Conservation (phyloP, 2,113 vertebrate genomes). For the Oenanthe oenanthe region DNA sequence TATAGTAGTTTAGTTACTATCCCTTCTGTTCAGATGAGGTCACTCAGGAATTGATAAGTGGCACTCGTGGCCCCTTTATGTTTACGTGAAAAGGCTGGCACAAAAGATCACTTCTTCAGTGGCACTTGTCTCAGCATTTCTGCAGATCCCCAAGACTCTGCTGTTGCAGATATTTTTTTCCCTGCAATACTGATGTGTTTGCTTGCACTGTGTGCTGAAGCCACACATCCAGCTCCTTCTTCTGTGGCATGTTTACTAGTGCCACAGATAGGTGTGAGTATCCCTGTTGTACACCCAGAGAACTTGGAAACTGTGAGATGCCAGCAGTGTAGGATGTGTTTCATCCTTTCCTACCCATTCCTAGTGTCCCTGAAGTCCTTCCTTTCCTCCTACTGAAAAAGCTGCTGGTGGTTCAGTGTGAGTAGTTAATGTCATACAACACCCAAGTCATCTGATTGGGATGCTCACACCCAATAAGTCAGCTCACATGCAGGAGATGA, state of each 20-base stretch:
- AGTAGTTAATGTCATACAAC: background rate
- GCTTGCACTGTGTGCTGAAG: background rate
- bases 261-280: background rate
- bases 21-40: background rate
- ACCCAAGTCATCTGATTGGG: background rate
- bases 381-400: background rate
- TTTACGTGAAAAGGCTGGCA: background rate
- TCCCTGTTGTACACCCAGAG: background rate
- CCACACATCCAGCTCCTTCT: background rate
- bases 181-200: background rate
- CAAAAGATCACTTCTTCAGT: background rate
- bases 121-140: background rate
- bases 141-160: background rate
- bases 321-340: background rate
- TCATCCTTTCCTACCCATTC: background rate
- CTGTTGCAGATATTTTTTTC: background rate
- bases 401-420: background rate
- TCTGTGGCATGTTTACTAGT: background rate
- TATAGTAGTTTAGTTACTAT: background rate
- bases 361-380: background rate
- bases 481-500: background rate
- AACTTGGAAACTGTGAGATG: background rate
- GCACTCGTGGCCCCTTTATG: background rate
- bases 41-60: background rate
- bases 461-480: background rate